Conservation (phyloP, 2,113 vertebrate species). For the Petroica traversi region DNA sequence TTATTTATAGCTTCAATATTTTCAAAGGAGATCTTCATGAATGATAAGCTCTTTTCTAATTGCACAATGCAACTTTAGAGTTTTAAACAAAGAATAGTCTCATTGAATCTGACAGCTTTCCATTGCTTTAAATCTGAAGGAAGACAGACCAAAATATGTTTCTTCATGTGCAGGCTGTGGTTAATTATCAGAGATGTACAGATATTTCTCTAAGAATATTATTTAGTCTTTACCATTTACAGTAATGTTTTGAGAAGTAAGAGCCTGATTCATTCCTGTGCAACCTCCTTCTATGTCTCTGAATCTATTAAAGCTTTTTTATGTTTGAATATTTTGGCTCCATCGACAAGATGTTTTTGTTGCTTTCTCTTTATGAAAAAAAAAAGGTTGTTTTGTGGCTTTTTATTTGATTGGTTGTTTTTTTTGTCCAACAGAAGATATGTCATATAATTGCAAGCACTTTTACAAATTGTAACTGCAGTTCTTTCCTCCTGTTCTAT, state of each 20-base stretch:
- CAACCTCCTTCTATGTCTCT: background rate
- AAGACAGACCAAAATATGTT: background rate
- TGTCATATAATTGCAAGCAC: background rate
- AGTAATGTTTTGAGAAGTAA: slow-evolving; percentile 56
- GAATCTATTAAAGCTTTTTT: background rate
- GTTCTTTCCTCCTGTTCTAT: background rate
- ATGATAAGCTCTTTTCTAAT: background rate
- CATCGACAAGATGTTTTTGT: background rate
- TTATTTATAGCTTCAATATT: background rate
- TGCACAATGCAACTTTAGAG: background rate
- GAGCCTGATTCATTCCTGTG: slow-evolving; percentile 1
- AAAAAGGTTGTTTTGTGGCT: rapidly evolving
- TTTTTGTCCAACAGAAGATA: background rate
- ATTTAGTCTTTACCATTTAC: slow-evolving; percentile 61
- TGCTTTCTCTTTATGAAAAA: background rate
- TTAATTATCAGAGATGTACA: slow-evolving; percentile 43
- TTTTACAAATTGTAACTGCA: background rate
- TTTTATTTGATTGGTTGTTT: background rate
- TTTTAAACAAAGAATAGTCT: background rate
- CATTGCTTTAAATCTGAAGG: background rate
- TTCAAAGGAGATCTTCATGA: background rate
- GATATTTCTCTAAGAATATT: slow-evolving; percentile 23
- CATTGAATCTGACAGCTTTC: background rate
- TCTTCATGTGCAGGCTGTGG: background rate
- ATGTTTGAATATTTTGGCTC: background rate